Evolutionary conservation across 2,797 vertebrate species (phyloP).

Genomic region (Psittacula derbiana): DNA sequence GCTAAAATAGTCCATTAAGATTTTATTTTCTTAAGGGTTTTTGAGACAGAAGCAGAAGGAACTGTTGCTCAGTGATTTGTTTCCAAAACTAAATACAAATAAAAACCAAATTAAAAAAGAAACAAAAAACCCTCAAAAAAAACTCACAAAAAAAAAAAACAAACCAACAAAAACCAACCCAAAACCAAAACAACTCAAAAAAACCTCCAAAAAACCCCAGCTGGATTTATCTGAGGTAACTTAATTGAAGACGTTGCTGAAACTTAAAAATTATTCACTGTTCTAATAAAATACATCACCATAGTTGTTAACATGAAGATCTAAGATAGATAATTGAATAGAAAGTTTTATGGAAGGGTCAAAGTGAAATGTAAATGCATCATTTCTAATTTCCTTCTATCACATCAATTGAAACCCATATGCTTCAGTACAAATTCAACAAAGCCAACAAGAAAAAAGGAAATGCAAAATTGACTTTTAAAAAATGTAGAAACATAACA

Average conservation of each 20-base stretch:
- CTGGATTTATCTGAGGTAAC: neutral
- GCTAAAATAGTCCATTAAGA: neutral
- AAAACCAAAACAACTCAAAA: too few relatives aligned
- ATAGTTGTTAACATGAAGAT: neutral
- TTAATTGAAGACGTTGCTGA: neutral
- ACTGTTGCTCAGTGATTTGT: accelerated
- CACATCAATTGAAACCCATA: neutral
- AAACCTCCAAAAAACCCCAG: neutral
- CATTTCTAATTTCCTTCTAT: neutral
- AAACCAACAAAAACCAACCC: neutral
- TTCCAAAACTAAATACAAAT: neutral
- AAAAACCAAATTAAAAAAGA: neutral
- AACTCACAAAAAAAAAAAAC: neutral
- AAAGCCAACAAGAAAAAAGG: neutral
- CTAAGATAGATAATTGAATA: neutral
- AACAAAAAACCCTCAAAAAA: too few relatives aligned
- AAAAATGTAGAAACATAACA: neutral
- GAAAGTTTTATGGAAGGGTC: neutral
- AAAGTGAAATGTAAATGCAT: neutral
- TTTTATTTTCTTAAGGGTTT: neutral
- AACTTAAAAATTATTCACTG: accelerated
- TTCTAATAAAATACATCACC: neutral
- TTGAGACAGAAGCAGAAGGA: neutral
- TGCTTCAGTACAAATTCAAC: neutral
- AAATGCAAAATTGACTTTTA: neutral